Base-by-base conservation (phyloP, 2,113 vertebrate species). In the Calidris pugnax region DNA sequence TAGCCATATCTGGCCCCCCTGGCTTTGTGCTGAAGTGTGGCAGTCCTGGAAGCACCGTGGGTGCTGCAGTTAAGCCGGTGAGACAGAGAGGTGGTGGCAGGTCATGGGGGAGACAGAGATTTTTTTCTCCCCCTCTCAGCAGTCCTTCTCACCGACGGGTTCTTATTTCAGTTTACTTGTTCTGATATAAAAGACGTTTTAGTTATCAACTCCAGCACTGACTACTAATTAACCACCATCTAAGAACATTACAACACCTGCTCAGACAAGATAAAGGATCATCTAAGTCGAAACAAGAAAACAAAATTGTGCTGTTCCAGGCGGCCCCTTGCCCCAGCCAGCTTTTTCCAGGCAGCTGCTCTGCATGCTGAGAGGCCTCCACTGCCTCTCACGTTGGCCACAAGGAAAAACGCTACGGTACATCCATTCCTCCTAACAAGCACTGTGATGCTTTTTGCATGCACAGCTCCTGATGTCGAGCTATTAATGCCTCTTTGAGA, bases 401-500 rank as follows among this genome's bases (percentile, higher is more conserved):
- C 24, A 66, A 83, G 30, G 21, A 37, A 66, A 91, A 86, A 72
- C 5, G 10, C 47, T 71, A 19, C 21, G 51, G 8, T 30, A 23
- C 19, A 8, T 57, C 27, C 59, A 51, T 50, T 85, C 60, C 21
- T 81, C 51, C 75, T 63, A 63, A 72, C 39, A 24, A 80, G 22
- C 41, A 37, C 17, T 41, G 22, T 24, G 63, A 80, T n/a, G 7
- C 45, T 77, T 95, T 87, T 59, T 71, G 51, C 73, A 75, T 81
- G 41, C 37, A 10, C 0, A 0, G 21, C 23, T 95, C 64, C 73
- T 74, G 47, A 77, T 66, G 37, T 60, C 1, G 4, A 27, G 39
- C 21, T 56, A 35, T 82, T 89, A 91, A 79, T n/a, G n/a, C 7
- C 7, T 87, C 75, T 82, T 78, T 79, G 93, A 93, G 55, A 80